phyloP scores from a whole-genome alignment of 2,113 vertebrate genomes.

The Malurus melanocephalus region DNA sequence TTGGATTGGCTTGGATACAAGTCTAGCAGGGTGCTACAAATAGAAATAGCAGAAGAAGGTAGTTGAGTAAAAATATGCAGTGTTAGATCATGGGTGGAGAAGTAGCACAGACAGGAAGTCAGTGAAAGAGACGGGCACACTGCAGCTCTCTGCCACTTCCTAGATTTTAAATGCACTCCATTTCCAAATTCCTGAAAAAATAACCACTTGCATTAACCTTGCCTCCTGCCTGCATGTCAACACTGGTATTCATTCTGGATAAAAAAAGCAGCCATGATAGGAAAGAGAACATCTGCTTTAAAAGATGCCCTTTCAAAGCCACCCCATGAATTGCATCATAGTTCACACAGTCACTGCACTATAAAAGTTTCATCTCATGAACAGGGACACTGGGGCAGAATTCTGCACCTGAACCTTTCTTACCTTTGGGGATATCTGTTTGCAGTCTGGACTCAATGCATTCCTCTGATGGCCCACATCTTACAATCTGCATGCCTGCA shows the following conservation, averaged over 20 bases:
- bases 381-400: neutral
- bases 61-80: conserved; percentile 36
- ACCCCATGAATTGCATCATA: neutral
- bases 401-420: neutral
- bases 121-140: neutral
- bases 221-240: neutral
- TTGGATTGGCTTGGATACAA: conserved; percentile 52
- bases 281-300: neutral
- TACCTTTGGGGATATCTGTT: neutral
- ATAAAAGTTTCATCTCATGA: neutral
- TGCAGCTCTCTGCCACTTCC: neutral
- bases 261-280: neutral
- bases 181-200: neutral
- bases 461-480: neutral
- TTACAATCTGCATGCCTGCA: neutral
- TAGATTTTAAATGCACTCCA: neutral
- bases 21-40: conserved; percentile 54
- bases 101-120: conserved; percentile 16
- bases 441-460: neutral
- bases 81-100: conserved; percentile 8
- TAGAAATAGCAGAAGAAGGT: conserved; percentile 65
- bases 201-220: neutral
- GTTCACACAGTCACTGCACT: neutral
- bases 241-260: neutral
- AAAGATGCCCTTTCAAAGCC: neutral